Base-by-base conservation (phyloP, 1,140 invertebrate species). In the Calliphora vicina region DNA sequence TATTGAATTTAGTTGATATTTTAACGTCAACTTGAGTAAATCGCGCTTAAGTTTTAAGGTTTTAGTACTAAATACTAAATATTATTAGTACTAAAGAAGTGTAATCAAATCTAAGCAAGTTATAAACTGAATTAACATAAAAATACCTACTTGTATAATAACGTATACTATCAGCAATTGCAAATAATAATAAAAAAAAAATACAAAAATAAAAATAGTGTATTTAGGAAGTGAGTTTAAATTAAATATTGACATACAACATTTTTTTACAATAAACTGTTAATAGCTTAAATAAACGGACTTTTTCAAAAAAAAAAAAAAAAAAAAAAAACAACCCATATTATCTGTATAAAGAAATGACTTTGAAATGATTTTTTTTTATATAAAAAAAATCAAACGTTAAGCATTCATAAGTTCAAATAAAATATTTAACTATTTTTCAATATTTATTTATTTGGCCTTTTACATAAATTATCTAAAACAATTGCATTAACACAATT, bases 1-100 rank as follows among this genome's bases (percentile, higher is more conserved):
- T 67, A 23, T 67, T 67, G 61, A 67, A 67, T 67, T 67, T 67
- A 67, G 61, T 67, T 67, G 61, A 23, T 67, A 67, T 23, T 67
- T 67, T 25, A 25, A 67, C 61, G 17, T 67, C 61, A 67, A 67
- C 20, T 2, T 67, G 61, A 67, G n/a, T 23, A 20, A 25, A 67
- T 10, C 61, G 61, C 20, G 20, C n/a, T 67, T 23, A 67, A 57
- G n/a, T 5, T 57, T 15, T n/a, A n/a, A n/a, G 50, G 50, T n/a
- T 17, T 57, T 57, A 5, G 50, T 57, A 15, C 50, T n/a, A 57
- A n/a, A 57, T n/a, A 57, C 50, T 17, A 6, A n/a, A 1, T 57
- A 57, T 23, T 20, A 25, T 20, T 25, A 25, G 35, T 17, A 17
- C 50, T 61, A 67, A 67, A 67, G 12, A 67, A 67, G 17, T 15